Conservation (phyloP, 2,113 vertebrate species). For the Vidua macroura region DNA sequence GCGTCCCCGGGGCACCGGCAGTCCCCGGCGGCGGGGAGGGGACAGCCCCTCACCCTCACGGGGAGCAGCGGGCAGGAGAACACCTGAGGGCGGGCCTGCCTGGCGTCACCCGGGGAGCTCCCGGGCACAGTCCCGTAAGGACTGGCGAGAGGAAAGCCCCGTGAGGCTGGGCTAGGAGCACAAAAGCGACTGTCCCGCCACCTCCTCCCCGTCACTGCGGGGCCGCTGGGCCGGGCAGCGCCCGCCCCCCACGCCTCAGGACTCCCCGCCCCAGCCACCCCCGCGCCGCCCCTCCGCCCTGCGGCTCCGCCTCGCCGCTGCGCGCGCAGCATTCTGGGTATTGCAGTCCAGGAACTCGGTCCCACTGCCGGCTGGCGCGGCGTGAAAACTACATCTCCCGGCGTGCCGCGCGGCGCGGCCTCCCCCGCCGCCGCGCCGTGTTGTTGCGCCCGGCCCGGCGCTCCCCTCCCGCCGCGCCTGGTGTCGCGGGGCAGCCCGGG, state of each 20-base stretch:
- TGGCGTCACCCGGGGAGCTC: too few species aligned
- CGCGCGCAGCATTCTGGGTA: neutral
- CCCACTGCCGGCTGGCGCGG: neutral
- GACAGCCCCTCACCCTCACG: neutral
- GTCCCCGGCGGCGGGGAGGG: neutral
- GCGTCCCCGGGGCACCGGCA: neutral
- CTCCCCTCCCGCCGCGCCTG: too few species aligned
- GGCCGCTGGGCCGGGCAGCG: neutral
- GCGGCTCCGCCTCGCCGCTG: neutral
- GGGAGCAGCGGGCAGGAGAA: too few species aligned
- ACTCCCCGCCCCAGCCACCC: neutral
- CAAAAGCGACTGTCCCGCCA: neutral
- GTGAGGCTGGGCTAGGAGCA: neutral
- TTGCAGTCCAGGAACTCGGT: neutral
- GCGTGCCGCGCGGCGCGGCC: neutral
- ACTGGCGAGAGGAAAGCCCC: neutral
- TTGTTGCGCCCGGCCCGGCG: too few species aligned
- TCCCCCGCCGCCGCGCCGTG: neutral
- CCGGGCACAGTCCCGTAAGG: fast-evolving
- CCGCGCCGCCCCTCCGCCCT: neutral
- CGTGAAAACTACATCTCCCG: neutral
- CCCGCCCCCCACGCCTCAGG: neutral
- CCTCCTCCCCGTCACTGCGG: too few species aligned
- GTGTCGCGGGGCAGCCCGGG: too few species aligned
- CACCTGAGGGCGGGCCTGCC: neutral